phyloP scores from a whole-genome alignment of 2,888 invertebrate genomes.

The Lysandra coridon region DNA sequence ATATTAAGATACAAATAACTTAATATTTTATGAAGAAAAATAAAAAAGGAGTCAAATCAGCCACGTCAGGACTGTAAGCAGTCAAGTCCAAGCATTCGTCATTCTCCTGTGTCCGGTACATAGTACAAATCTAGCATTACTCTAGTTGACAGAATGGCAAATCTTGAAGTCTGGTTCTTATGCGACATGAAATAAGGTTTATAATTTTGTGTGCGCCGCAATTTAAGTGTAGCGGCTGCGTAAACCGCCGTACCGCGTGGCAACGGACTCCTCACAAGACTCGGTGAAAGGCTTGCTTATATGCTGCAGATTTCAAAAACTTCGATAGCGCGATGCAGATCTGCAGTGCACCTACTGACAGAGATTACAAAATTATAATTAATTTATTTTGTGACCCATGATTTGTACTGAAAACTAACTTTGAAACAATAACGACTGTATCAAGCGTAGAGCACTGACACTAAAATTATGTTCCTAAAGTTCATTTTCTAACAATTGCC shows the following conservation, averaged over 20 bases:
- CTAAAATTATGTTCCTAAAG: too few relatives aligned
- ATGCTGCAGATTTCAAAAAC: constrained; percentile 48
- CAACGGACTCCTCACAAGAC: constrained; percentile 54
- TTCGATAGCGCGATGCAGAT: constrained; percentile 53
- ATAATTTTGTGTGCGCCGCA: constrained; percentile 57
- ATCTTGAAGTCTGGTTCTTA: constrained; percentile 61
- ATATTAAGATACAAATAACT: neutral
- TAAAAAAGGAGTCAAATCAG: constrained; percentile 63
- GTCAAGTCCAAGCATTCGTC: constrained; percentile 71
- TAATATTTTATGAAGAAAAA: neutral
- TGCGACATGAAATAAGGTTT: constrained; percentile 51
- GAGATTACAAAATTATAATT: constrained; percentile 41
- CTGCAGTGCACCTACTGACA: constrained; percentile 37
- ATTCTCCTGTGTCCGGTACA: constrained; percentile 63
- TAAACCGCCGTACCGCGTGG: constrained; percentile 61
- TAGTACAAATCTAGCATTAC: constrained; percentile 67
- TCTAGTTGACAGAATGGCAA: constrained; percentile 76
- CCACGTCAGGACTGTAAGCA: constrained; percentile 61
- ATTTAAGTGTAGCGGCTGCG: constrained; percentile 55
- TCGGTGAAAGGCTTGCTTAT: constrained; percentile 44
- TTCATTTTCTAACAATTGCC: too few relatives aligned
- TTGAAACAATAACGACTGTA: neutral
- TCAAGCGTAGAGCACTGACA: too few relatives aligned
- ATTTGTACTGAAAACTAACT: neutral
- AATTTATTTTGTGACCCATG: neutral